Percentiles rank a stretch among this genome's conserved stretches.
Evolutionary conservation across 2,113 vertebrate genomes (phyloP).

Genomic region (Chauna torquata): DNA sequence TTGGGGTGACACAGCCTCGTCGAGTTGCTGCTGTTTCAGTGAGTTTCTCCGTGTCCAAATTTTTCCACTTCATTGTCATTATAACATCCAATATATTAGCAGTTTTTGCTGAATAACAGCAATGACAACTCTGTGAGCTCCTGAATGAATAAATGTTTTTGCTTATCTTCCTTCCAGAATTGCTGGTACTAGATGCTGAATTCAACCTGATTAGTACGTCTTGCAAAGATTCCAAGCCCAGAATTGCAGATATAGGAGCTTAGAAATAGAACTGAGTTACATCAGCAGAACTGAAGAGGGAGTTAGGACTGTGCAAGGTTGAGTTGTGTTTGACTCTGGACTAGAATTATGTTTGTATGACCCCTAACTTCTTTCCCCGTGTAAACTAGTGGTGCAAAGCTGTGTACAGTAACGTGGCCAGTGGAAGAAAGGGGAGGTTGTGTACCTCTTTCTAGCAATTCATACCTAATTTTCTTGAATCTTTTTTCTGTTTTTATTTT

Average conservation of each 20-base stretch:
- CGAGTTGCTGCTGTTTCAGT: slow-evolving; percentile 95
- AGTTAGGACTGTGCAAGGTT: not conserved
- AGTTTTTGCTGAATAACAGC: not conserved
- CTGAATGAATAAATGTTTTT: not conserved
- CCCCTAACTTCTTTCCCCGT: not conserved
- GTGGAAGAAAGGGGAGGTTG: not conserved
- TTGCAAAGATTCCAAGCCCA: not conserved
- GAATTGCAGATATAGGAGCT: not conserved
- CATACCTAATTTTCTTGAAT: not conserved
- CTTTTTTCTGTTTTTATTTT: not conserved
- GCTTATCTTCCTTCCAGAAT: not conserved
- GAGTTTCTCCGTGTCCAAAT: slow-evolving; percentile 54
- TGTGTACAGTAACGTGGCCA: not conserved
- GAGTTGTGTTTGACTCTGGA: not conserved
- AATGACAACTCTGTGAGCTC: not conserved
- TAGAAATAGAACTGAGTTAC: not conserved
- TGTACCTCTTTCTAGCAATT: not conserved
- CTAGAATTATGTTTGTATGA: not conserved
- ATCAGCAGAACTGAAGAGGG: not conserved
- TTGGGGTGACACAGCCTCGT: slow-evolving; percentile 95
- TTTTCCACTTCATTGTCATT: not conserved
- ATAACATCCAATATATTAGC: not conserved
- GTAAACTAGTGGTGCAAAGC: not conserved
- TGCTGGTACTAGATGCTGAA: not conserved
- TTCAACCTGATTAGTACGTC: not conserved